These are phyloP conservation scores for Alfaro cultratus DNA, from an alignment of 2,797 vertebrate species.

Conservation along the genomic window DNA sequence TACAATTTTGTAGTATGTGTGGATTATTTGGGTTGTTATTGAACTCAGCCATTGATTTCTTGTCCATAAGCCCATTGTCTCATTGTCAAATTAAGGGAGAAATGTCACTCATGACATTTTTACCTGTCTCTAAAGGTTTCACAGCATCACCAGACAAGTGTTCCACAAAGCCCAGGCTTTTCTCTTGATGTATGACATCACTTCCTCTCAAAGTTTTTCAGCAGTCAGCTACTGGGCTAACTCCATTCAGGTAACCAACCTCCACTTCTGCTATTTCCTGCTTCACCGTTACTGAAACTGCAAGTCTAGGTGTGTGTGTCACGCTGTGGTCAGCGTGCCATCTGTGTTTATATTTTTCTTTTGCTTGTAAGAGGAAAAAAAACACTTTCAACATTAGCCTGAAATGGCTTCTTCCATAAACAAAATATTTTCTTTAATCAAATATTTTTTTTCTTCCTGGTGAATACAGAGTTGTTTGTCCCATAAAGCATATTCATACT, in stretches of 20 bases:
- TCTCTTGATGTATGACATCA: conserved; percentile 94
- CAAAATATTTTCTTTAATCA: background rate
- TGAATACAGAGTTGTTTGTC: background rate
- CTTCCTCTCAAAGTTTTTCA: conserved; percentile 83
- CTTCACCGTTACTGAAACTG: background rate
- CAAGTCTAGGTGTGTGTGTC: background rate
- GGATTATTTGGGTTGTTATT: background rate
- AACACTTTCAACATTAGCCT: background rate
- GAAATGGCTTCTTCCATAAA: background rate
- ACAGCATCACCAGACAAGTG: conserved; percentile 89
- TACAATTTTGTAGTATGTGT: background rate
- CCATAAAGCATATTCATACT: background rate
- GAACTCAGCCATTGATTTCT: background rate
- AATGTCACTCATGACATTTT: background rate
- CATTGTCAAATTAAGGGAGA: background rate
- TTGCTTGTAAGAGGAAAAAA: background rate
- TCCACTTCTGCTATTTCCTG: background rate
- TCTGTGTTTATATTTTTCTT: background rate
- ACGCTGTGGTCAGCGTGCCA: background rate
- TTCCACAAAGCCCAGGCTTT: conserved; percentile 91
- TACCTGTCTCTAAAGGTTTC: conserved; percentile 83
- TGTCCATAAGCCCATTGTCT: background rate
- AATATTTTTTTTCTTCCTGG: background rate
- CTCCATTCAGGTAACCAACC: conserved; percentile 85
- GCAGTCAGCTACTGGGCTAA: conserved; percentile 88